Evolutionary conservation across 1,140 invertebrate genomes (phyloP).

Genomic region (Euura lappo): DNA sequence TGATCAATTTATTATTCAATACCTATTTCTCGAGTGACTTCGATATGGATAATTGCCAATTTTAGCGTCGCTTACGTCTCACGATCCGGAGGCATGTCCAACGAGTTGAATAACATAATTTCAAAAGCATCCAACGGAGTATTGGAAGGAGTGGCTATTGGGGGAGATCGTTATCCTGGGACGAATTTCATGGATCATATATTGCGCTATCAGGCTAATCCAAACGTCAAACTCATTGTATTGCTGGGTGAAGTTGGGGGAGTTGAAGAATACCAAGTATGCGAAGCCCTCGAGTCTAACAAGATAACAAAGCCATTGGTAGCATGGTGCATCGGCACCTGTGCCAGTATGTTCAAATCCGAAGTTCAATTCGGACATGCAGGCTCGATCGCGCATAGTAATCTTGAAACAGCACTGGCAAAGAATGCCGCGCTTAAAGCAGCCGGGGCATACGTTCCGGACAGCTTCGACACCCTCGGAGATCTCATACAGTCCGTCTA

Average conservation of each 20-base stretch:
- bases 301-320: constrained; percentile 93
- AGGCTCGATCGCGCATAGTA: constrained; percentile 95
- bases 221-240: constrained; percentile 92
- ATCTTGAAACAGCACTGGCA: constrained; percentile 90
- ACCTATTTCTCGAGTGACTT: neutral
- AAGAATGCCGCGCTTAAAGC: constrained; percentile 89
- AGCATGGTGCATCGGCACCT: constrained; percentile 98
- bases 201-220: constrained; percentile 80
- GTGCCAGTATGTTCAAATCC: constrained; percentile 90
- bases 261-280: constrained; percentile 99
- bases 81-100: constrained; percentile 98
- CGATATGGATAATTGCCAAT: constrained; percentile 1
- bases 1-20: constrained; percentile 18
- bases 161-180: constrained; percentile 98
- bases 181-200: constrained; percentile 99
- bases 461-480: constrained; percentile 91
- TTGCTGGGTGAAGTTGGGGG: constrained; percentile 97
- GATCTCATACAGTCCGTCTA: constrained; percentile 81
- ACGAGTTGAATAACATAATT: constrained; percentile 99
- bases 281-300: constrained; percentile 81
- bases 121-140: constrained; percentile 97
- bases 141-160: constrained; percentile 97
- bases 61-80: constrained; percentile 96
- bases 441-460: constrained; percentile 89
- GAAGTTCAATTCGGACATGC: constrained; percentile 99